Evolutionary conservation across 2,797 vertebrate species (phyloP).

Genomic region (Acipenser transmontanus): DNA sequence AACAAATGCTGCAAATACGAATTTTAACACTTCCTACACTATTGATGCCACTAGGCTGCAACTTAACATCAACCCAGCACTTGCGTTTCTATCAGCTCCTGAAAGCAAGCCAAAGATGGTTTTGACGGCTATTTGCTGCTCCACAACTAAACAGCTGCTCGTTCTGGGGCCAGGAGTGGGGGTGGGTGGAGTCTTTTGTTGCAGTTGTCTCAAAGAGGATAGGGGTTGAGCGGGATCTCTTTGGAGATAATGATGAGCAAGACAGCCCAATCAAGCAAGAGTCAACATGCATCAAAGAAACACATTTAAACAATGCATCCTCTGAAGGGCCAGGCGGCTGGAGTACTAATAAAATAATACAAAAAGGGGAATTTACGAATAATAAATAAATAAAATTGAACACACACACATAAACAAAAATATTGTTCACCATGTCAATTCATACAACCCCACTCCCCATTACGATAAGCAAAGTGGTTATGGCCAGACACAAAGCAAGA

Average conservation of each 20-base stretch:
- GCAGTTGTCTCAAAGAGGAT: conserved; percentile 49
- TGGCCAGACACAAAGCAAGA: conserved; percentile 37
- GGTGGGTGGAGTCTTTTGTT: conserved; percentile 44
- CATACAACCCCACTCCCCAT: not conserved
- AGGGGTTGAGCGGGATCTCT: conserved; percentile 33
- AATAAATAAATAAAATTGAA: too few species aligned
- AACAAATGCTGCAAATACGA: too few species aligned
- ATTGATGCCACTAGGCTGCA: too few species aligned
- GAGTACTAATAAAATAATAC: too few species aligned
- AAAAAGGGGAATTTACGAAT: too few species aligned
- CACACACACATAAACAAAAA: too few species aligned
- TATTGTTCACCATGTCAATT: too few species aligned
- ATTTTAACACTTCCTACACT: too few species aligned
- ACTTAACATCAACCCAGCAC: conserved; percentile 18
- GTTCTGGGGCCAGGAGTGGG: conserved; percentile 39
- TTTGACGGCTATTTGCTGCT: conserved; percentile 64
- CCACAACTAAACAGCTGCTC: conserved; percentile 63
- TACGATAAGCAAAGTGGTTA: too few species aligned
- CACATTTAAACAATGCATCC: not conserved
- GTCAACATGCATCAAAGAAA: not conserved
- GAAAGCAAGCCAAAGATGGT: conserved; percentile 49
- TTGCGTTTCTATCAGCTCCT: conserved; percentile 30
- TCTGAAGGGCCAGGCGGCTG: not conserved
- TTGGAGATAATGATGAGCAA: conserved; percentile 22
- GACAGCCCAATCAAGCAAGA: not conserved